Base-by-base conservation (phyloP, 2,113 vertebrate genomes). In the Cyprinodon tularosa region DNA sequence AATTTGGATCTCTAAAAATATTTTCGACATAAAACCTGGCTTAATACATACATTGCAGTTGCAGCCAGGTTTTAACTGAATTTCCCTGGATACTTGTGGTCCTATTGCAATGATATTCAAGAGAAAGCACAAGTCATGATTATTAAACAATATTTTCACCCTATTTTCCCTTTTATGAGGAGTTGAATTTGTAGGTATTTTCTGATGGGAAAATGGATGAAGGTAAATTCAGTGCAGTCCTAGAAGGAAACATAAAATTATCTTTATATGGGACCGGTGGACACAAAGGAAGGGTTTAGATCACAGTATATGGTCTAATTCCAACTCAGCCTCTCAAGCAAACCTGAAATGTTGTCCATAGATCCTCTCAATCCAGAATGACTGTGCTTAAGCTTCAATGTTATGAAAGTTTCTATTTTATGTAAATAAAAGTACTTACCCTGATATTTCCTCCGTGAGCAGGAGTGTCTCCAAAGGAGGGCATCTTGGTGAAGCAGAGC, bases 401-500 rank as follows among this genome's bases (percentile, higher is more conserved):
- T 4, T 42, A 29, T 29, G 29, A 29, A 29, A 29, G 48, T 53
- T 53, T 53, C 13, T 53, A 29, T 29, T 29, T 29, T 29, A 29
- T 29, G 29, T 29, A 29, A 57, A 57, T 57, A 3, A 57, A n/a
- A 20, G 37, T 17, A 15, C 37, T 15, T 17, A n/a, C 7, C 37
- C 12, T 63, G 62, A 1, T 40, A 11, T 5, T 71, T 29, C 71
- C 68, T 78, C 15, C 86, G 68, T 68, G 42, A 78, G 37, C 64
- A 87, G 79, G 74, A 42, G 74, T 78, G 14, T 71, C 88, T 29
- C 65, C 73, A 71, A 83, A 81, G 4, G 77, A 84, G 2, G 74
- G 74, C 29, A 39, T 98, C 84, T 71, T 96, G 37, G 88, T 98
- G 79, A 94, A 95, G 66, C 97, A 97, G 89, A 94, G 90, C 81